Conservation (phyloP, 1,140 invertebrate genomes). For the Macrobrachium nipponense region DNA sequence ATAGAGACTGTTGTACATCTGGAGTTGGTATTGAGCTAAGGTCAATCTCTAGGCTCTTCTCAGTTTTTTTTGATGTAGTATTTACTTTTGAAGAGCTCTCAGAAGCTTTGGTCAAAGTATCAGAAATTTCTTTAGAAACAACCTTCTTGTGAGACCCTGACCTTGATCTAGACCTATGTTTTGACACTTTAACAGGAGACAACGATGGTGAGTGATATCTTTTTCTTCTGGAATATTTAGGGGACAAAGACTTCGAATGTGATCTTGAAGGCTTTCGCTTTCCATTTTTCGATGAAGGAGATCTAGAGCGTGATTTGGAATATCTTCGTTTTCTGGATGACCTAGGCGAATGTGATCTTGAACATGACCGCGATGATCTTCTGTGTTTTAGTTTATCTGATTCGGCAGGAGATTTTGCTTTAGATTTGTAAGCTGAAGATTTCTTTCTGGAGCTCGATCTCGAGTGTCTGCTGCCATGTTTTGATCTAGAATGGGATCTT, state of each 20-base stretch:
- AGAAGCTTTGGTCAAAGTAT: slow-evolving; percentile 10
- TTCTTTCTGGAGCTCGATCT: not conserved
- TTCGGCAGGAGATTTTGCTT: slow-evolving; percentile 4
- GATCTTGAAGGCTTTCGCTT: too few species aligned
- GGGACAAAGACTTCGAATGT: not conserved
- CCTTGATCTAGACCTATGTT: not conserved
- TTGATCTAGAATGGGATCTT: slow-evolving; percentile 7
- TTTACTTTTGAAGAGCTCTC: slow-evolving; percentile 8
- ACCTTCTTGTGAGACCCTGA: slow-evolving; percentile 17
- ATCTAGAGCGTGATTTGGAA: slow-evolving; percentile 10
- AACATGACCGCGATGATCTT: not conserved
- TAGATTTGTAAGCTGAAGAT: not conserved
- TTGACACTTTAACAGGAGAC: not conserved
- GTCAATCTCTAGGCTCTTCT: not conserved
- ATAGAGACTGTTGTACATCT: not conserved
- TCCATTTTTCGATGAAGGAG: not conserved
- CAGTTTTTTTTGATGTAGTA: not conserved
- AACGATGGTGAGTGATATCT: not conserved
- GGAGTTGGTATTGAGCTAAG: slow-evolving; percentile 13
- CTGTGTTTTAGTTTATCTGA: not conserved
- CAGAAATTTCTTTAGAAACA: slow-evolving; percentile 20
- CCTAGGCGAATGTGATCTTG: not conserved
- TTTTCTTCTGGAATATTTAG: not conserved
- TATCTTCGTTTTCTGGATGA: not conserved
- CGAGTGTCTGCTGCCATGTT: not conserved